A percentile compares a stretch with the other conserved stretches of the same genome.
Conservation (phyloP, 30 jellyfish, hydroid and myxozoan species). For the Aurelia aurita complex sp. Pacific region DNA sequence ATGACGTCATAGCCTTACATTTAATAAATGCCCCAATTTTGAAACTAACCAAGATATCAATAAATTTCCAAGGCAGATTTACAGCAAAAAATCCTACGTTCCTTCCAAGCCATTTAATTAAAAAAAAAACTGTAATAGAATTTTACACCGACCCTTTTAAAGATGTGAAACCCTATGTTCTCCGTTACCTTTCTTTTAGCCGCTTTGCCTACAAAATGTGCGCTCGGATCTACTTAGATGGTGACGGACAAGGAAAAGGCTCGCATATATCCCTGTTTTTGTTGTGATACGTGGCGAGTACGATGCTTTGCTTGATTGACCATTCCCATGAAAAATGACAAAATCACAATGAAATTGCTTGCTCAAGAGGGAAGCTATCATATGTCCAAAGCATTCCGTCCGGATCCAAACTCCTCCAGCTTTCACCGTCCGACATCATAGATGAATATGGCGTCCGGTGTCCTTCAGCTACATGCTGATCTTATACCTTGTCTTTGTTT, state of each 20-base stretch:
- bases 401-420: constrained; percentile 90
- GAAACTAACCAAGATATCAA: too few species aligned
- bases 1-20: too few species aligned
- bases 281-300: constrained; percentile 89
- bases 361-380: constrained; percentile 57
- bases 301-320: constrained; percentile 87
- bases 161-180: too few species aligned
- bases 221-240: constrained; percentile 82
- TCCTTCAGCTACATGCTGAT: constrained; percentile 20
- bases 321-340: constrained; percentile 56
- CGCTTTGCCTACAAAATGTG: constrained; percentile 91
- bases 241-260: constrained; percentile 96
- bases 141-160: too few species aligned
- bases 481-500: too few species aligned
- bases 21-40: too few species aligned
- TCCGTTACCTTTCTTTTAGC: constrained; percentile 1
- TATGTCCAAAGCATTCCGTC: constrained; percentile 72
- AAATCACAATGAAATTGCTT: constrained; percentile 63
- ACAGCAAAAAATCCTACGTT: too few species aligned
- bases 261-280: constrained; percentile 78
- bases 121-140: too few species aligned
- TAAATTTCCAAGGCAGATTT: too few species aligned
- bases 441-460: constrained; percentile 95
- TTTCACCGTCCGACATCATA: constrained; percentile 84
- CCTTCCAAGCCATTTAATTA: too few species aligned